phyloP scores from a whole-genome alignment of 2,888 invertebrate species.

The Eudasyphora cyanicolor region DNA sequence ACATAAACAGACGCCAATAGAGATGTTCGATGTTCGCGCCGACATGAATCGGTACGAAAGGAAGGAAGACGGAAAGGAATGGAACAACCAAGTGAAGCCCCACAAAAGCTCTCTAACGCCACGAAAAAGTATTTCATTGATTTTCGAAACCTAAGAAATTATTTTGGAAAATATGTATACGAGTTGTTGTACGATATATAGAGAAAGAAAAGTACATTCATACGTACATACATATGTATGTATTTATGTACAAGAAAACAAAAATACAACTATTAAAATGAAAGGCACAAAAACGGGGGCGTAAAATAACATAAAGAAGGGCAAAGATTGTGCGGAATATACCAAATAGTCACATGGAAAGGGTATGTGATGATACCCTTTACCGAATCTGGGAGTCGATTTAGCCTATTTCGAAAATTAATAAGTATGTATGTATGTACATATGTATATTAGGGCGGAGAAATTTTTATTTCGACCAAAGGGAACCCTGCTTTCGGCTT shows the following conservation, averaged over 20 bases:
- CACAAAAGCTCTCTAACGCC: conserved; percentile 73
- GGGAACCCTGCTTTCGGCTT: too few relatives aligned
- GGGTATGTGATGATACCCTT: neutral
- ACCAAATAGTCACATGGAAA: neutral
- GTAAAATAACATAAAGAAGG: neutral
- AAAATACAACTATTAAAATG: neutral
- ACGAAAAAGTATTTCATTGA: conserved; percentile 78
- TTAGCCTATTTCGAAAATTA: too few relatives aligned
- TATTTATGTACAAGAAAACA: neutral
- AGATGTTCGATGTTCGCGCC: neutral
- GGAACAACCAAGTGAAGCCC: conserved; percentile 70
- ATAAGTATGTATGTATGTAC: too few relatives aligned
- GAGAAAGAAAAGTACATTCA: neutral
- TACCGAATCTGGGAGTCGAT: neutral
- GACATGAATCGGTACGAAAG: neutral
- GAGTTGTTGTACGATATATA: neutral
- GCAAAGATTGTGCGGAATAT: neutral
- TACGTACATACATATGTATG: neutral
- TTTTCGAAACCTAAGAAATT: conserved; percentile 76
- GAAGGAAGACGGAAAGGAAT: neutral
- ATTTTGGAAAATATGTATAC: conserved; percentile 65
- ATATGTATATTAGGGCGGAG: too few relatives aligned
- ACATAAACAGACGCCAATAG: conserved; percentile 20
- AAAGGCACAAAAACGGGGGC: neutral
- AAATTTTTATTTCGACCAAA: too few relatives aligned